Percentiles rank a stretch among this genome's conserved stretches.
Conservation (phyloP, 2,888 invertebrate genomes). For the Drosophila formosana region DNA sequence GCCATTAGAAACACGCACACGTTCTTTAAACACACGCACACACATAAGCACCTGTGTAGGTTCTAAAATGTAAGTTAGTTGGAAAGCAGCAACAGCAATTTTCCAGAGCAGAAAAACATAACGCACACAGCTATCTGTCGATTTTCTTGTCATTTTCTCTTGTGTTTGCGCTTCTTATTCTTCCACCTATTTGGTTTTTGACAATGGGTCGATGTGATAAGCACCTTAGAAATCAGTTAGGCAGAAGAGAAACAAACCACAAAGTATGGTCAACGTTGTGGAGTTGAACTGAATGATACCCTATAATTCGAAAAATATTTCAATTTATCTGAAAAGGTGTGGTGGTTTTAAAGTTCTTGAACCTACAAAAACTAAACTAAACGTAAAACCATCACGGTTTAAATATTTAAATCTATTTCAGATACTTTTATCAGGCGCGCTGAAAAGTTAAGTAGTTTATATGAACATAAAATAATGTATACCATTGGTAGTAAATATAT, state of each 20-base stretch:
- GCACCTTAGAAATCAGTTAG: conserved; percentile 64
- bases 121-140: conserved; percentile 20
- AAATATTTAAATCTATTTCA: no score
- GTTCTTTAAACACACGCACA: conserved; percentile 30
- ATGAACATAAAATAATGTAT: no score
- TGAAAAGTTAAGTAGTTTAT: no score
- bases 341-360: no score
- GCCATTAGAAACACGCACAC: conserved; percentile 57
- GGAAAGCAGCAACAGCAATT: conserved; percentile 30
- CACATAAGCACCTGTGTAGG: conserved; percentile 21
- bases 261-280: background rate
- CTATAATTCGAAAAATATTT: background rate
- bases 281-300: conserved; percentile 22
- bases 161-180: conserved; percentile 28
- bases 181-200: conserved; percentile 61
- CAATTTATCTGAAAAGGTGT: no score
- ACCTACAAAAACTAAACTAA: no score
- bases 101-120: conserved; percentile 37
- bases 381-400: no score
- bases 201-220: conserved; percentile 51
- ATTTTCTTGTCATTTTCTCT: conserved; percentile 27
- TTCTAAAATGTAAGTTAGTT: conserved; percentile 17
- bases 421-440: no score
- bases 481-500: no score
- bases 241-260: conserved; percentile 38